Base-by-base conservation (phyloP, 2,888 invertebrate species). In the Dermolepida albohirtum region DNA sequence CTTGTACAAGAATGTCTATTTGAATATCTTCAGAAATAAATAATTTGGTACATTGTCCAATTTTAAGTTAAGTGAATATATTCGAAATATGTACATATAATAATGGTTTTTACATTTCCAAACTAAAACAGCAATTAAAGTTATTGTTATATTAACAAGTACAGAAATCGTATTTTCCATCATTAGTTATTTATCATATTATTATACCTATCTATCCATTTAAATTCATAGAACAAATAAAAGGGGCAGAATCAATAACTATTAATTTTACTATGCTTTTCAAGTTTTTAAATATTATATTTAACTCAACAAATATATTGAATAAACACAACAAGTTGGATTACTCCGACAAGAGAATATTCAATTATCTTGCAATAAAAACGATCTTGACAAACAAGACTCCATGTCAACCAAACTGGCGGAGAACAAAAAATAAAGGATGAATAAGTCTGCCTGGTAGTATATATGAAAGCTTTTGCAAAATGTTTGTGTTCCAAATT, bases 321-420 rank as follows among this genome's bases (percentile, higher is more conserved):
- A 57, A 27, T 34, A 34, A 34, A 10, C 34, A 34, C 43, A 43
- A 40, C 14, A 54, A 43, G 43, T 44, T 43, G 27, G 27, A 44
- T 57, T 44, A 17, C 47, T 62, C 16, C 14, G 47, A 49, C 47
- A 27, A 14, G 16, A 27, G 44, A 2, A 14, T 14, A 62, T 62
- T 47, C 59, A 62, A 47, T 49, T 62, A 47, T 49, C 47, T 34
- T 62, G n/a, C 47, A n/a, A 62, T 49, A 47, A 47, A 49, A 62
- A 62, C 29, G 29, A 47, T 29, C 59, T 59, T 34, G 34, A n/a
- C 47, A 34, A 62, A 62, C 59, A 62, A 62, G 47, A 62, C 29
- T 47, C 43, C 17, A 16, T 39, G 34, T 47, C 59, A 47, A 62
- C 34, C 34, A 16, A 39, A 55, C 34, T 41, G 41, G 27, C 34